Conservation (phyloP, 2,113 vertebrate species). For the Carassius carassius region DNA sequence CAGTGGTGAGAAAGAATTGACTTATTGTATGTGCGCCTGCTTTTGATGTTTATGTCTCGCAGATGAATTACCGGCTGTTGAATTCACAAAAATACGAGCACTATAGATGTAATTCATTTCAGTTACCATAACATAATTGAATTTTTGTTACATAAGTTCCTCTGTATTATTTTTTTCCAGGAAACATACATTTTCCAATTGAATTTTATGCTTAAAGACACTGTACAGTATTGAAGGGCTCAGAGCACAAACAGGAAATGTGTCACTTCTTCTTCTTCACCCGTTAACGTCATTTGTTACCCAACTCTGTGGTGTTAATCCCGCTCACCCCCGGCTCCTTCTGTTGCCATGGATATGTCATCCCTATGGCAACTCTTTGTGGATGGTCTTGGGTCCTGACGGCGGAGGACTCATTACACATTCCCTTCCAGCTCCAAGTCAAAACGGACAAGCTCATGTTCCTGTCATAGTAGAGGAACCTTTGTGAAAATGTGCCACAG, state of each 20-base stretch:
- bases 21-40: background rate
- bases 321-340: slow-evolving; percentile 65
- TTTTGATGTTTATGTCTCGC: background rate
- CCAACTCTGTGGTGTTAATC: slow-evolving; percentile 70
- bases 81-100: background rate
- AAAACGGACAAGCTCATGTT: slow-evolving; percentile 54
- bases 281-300: slow-evolving; percentile 68
- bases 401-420: slow-evolving; percentile 67
- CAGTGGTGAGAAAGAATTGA: background rate
- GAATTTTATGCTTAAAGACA: slow-evolving; percentile 40
- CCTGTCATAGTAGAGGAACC: background rate
- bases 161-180: background rate
- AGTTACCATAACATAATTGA: slow-evolving; percentile 21
- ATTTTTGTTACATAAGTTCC: slow-evolving; percentile 26
- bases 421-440: slow-evolving; percentile 66
- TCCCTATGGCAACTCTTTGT: slow-evolving; percentile 80
- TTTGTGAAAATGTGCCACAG: background rate
- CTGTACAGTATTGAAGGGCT: slow-evolving; percentile 31
- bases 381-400: slow-evolving; percentile 68
- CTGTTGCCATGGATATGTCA: slow-evolving; percentile 80
- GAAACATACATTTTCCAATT: slow-evolving; percentile 16
- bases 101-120: background rate
- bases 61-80: background rate
- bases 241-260: slow-evolving; percentile 54
- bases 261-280: slow-evolving; percentile 60